Conservation (phyloP, 2,888 invertebrate genomes). For the Metellina segmentata region DNA sequence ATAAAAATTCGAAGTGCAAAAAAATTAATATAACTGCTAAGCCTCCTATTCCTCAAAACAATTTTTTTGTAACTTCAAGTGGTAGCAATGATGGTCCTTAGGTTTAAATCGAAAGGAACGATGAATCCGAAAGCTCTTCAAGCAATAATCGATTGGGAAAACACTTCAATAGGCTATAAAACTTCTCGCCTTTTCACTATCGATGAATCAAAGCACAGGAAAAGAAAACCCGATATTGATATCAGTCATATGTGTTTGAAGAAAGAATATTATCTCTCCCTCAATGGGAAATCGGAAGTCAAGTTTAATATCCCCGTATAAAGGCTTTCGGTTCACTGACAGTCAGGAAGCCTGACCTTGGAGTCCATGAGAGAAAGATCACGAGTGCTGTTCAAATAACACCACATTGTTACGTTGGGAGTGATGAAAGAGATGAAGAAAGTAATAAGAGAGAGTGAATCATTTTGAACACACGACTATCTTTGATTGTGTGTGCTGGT, state of each 20-base stretch:
- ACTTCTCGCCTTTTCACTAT: background rate
- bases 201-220: background rate
- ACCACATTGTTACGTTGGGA: constrained; percentile 5
- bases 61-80: too few relatives aligned
- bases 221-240: too few relatives aligned
- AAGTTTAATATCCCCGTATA: background rate
- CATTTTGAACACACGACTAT: constrained; percentile 1
- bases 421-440: constrained; percentile 13
- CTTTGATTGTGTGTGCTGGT: background rate
- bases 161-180: too few relatives aligned
- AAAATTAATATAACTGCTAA: too few relatives aligned
- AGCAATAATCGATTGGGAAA: too few relatives aligned
- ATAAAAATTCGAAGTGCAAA: too few relatives aligned
- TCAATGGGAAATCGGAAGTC: constrained; percentile 17
- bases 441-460: background rate
- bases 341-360: constrained; percentile 25
- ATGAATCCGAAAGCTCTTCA: too few relatives aligned
- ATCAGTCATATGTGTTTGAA: too few relatives aligned
- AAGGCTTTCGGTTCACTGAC: constrained; percentile 8
- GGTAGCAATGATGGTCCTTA: too few relatives aligned
- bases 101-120: too few relatives aligned
- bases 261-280: background rate
- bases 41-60: too few relatives aligned
- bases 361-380: background rate
- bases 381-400: constrained; percentile 28